These are phyloP conservation scores for Phytoseiulus persimilis DNA, from an alignment of 2,888 invertebrate species.

Conservation along the genomic window DNA sequence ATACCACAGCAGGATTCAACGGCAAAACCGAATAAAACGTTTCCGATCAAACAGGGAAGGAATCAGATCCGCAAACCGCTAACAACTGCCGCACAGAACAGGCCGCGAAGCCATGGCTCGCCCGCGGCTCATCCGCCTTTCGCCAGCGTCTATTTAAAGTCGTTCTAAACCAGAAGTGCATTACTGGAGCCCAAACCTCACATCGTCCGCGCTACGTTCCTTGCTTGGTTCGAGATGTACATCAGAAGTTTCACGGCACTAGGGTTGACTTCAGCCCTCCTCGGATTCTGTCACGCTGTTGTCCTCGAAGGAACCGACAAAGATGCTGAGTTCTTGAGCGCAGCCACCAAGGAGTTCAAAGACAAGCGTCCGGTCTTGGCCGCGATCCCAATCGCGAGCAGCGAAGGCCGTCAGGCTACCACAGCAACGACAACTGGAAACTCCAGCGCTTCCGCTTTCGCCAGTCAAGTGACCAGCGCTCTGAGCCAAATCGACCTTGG, in stretches of 20 bases:
- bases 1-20: no score
- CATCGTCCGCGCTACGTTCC: not conserved
- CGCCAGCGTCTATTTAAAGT: not conserved
- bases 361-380: not conserved
- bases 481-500: conserved; percentile 26
- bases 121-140: not conserved
- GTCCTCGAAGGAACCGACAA: conserved; percentile 16
- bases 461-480: conserved; percentile 9
- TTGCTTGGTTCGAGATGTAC: not conserved
- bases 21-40: not conserved
- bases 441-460: not conserved
- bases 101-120: not conserved
- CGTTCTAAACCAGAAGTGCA: not conserved
- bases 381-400: not conserved
- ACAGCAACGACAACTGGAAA: not conserved
- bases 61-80: not conserved
- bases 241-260: not conserved
- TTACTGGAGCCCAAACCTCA: not conserved
- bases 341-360: not conserved
- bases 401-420: not conserved
- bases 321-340: conserved; percentile 29
- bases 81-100: not conserved
- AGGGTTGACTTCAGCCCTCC: not conserved
- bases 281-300: not conserved
- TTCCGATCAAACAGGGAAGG: not conserved